Base-by-base conservation (phyloP, 2,113 vertebrate species). In the Apistogramma diplotaenia region DNA sequence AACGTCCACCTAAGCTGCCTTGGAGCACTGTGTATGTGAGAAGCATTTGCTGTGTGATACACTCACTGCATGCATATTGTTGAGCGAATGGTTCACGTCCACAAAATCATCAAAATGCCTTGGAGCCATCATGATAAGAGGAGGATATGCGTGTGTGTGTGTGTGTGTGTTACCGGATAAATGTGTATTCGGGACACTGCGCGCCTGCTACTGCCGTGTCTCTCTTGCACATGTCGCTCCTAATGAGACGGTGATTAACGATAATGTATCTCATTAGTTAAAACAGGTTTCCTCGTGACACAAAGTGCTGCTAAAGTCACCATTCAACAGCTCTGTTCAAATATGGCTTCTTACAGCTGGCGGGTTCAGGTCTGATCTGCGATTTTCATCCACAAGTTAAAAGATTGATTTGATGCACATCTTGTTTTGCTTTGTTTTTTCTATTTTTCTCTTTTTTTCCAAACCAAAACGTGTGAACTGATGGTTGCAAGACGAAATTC, bases 181-280 rank as follows among this genome's bases (percentile, higher is more conserved):
- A 21, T 46, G 55, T 51, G 51, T 74, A 21, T 51, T 57, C 40
- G 59, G 57, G 54, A 11, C 33, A 49, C 58, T 46, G 56, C n/a
- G 35, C 70, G 78, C 74, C 73, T 25, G 40, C 62, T 83, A 77
- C 83, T 15, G 16, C 78, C 23, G 62, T 53, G 31, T 84, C 83
- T 86, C 82, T 88, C 85, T 87, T 84, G 81, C 85, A 78, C 59
- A 31, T 78, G 85, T 88, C 89, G 16, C 59, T 77, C 61, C 81
- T 90, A 93, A 94, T 88, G 92, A 93, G 88, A 10, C 87, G 89
- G 86, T 91, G 92, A 93, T 93, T 92, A 92, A 92, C 81, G 35
- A 89, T 92, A 93, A 92, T 92, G 90, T 88, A 62, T 87, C 77
- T 92, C 89, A 93, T 93, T 92, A 93, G 84, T 92, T 92, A 89